phyloP scores from a whole-genome alignment of 1,140 invertebrate genomes.

The Geopemphigus sp. region DNA sequence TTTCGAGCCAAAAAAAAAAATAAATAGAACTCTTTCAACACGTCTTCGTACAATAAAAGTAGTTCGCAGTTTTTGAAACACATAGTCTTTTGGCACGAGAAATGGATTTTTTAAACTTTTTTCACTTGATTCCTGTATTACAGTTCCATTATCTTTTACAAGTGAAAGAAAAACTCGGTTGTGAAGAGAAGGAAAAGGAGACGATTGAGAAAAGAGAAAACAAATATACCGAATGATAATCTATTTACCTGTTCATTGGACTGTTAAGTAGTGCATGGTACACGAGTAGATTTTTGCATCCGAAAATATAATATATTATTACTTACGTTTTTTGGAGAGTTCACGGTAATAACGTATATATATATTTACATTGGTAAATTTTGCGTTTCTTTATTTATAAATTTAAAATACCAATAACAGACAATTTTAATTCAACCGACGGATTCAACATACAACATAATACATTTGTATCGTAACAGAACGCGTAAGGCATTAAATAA shows the following conservation, averaged over 20 bases:
- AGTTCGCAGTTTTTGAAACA: slow-evolving; percentile 19
- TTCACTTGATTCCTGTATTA: slow-evolving; percentile 16
- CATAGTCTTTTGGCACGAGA: slow-evolving; percentile 18
- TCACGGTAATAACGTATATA: too few species aligned
- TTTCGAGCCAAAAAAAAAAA: slow-evolving; percentile 33
- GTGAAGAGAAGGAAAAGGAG: too few species aligned
- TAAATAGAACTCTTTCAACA: neutral
- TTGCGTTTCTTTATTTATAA: too few species aligned
- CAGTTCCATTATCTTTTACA: slow-evolving; percentile 17
- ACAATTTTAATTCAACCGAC: too few species aligned
- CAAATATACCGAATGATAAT: neutral
- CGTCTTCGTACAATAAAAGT: slow-evolving; percentile 3
- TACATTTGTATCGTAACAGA: too few species aligned
- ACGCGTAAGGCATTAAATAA: too few species aligned
- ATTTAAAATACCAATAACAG: too few species aligned
- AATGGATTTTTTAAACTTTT: neutral
- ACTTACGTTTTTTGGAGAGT: too few species aligned
- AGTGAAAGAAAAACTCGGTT: neutral
- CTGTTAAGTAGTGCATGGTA: neutral
- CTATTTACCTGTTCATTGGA: neutral
- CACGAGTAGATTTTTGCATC: neutral
- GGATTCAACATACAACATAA: too few species aligned
- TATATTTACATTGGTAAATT: too few species aligned
- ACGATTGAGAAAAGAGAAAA: neutral
- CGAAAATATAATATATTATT: too few species aligned